Evolutionary conservation across 2,888 invertebrate species (phyloP), one percentile per base, ranked within the genome.

Genomic region (Cheilosia urbana): DNA sequence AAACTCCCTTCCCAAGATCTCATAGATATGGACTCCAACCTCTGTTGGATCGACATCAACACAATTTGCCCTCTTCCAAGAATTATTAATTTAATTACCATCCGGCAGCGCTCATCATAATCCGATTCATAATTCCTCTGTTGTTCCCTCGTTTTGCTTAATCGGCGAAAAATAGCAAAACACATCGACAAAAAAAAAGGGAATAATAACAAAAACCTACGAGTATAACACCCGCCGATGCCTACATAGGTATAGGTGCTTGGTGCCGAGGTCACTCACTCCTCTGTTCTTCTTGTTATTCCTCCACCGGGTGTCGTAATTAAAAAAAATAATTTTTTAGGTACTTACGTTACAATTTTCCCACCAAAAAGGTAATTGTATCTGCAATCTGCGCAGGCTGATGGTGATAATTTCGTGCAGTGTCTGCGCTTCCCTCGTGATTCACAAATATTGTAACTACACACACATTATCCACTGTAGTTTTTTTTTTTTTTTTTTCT

Each of bases 341-440:
- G 58, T 66, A 81, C 81, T 81, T 76, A 85, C 81, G 42, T 76
- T 58, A 21, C 4, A 21, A 51, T 55, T 21, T 80, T 72, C 81
- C 76, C 76, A 81, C 69, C 60, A 60, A 58, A 49, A 66, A 53
- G 72, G 66, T 78, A 78, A 75, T 79, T 75, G 79, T 63, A 83
- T 83, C 65, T 65, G 68, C 78, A 69, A 66, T 60, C 62, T 55
- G 42, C 51, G 42, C 51, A 49, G 57, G 37, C 27, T 83, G 47
- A 6, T 27, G 27, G 27, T 27, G 27, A 27, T 27, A 27, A 27
- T 27, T 27, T 27, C 27, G 27, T 27, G 68, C 79, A 75, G 65
- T 75, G 79, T 84, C 84, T 84, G 79, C 58, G 21, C 47, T 58
- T 49, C 53, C 47, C 40, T 55, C 60, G 15, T 21, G 49, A 21